A percentile compares a stretch with the other conserved stretches of the same genome.
Conservation (phyloP, 2,888 invertebrate genomes). For the Sicus ferrugineus region DNA sequence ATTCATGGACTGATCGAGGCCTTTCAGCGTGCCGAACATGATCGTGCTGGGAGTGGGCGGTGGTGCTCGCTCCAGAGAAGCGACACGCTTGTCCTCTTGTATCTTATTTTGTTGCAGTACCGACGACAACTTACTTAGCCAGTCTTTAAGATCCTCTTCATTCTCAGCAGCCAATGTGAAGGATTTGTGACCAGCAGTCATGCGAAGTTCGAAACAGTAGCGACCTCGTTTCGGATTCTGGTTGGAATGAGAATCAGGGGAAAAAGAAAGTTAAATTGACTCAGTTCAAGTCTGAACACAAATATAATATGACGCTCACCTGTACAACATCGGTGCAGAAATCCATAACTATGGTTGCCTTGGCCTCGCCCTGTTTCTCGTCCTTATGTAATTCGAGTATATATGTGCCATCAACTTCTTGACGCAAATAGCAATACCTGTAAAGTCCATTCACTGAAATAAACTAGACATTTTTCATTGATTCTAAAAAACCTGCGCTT, state of each 20-base stretch:
- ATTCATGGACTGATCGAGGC: slow-evolving; percentile 90
- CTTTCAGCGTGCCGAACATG: slow-evolving; percentile 83
- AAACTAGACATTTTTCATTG: not conserved
- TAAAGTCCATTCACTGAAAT: no score
- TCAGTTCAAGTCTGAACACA: not conserved
- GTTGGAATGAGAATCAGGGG: not conserved
- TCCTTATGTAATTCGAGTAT: slow-evolving; percentile 93
- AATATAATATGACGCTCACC: slow-evolving; percentile 63
- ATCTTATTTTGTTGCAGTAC: slow-evolving; percentile 85
- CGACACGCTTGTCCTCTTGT: slow-evolving; percentile 79
- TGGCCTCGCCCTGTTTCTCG: slow-evolving; percentile 89
- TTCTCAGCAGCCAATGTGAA: slow-evolving; percentile 87
- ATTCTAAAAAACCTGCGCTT: slow-evolving; percentile 70
- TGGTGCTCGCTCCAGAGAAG: slow-evolving; percentile 71
- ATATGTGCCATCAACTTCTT: slow-evolving; percentile 90
- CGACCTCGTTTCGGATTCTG: slow-evolving; percentile 87
- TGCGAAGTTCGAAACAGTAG: slow-evolving; percentile 86
- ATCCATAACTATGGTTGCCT: slow-evolving; percentile 92
- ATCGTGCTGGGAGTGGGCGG: slow-evolving; percentile 71
- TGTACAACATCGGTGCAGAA: slow-evolving; percentile 89
- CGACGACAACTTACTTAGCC: slow-evolving; percentile 82
- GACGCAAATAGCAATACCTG: slow-evolving; percentile 85
- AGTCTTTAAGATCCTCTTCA: slow-evolving; percentile 81
- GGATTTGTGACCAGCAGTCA: slow-evolving; percentile 85
- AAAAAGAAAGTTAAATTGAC: not conserved